These are phyloP conservation scores for Spilosoma lubricipeda DNA, from an alignment of 2,888 invertebrate species.

Conservation along the genomic window DNA sequence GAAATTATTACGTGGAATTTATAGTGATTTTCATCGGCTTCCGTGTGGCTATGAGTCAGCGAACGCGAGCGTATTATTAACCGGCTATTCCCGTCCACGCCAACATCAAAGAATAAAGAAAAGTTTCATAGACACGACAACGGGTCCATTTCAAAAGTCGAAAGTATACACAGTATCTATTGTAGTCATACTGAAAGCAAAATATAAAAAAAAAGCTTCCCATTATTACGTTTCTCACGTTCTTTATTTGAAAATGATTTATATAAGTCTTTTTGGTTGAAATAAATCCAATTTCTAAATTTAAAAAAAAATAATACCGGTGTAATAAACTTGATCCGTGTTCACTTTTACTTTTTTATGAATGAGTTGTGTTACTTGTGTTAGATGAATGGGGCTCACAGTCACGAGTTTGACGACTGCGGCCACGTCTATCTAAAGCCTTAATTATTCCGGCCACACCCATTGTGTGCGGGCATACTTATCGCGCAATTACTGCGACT, in stretches of 20 bases:
- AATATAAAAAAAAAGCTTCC: neutral
- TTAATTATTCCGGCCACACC: slow-evolving; percentile 51
- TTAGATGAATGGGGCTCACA: slow-evolving; percentile 25
- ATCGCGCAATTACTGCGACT: slow-evolving; percentile 46
- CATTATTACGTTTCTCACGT: slow-evolving; percentile 8
- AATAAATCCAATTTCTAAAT: slow-evolving; percentile 15
- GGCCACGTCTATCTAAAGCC: slow-evolving; percentile 30
- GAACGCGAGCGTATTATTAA: slow-evolving; percentile 69
- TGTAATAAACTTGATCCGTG: slow-evolving; percentile 14
- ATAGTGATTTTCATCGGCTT: slow-evolving; percentile 74
- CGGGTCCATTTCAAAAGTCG: slow-evolving; percentile 13
- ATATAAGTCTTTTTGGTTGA: slow-evolving; percentile 5
- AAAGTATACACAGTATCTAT: neutral
- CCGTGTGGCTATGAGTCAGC: slow-evolving; percentile 73
- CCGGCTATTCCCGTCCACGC: slow-evolving; percentile 67
- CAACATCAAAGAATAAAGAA: slow-evolving; percentile 43
- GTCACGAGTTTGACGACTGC: slow-evolving; percentile 34
- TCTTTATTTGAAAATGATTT: slow-evolving; percentile 9
- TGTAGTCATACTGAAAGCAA: slow-evolving; percentile 6
- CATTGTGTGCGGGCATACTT: slow-evolving; percentile 48
- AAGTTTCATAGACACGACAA: slow-evolving; percentile 41
- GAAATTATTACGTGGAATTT: slow-evolving; percentile 74
- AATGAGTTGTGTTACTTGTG: slow-evolving; percentile 15
- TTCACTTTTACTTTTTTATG: slow-evolving; percentile 47
- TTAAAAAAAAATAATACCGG: slow-evolving; percentile 23